Evolutionary conservation across 2,888 invertebrate genomes (phyloP).

Genomic region (Rhamphomyia laevipes): DNA sequence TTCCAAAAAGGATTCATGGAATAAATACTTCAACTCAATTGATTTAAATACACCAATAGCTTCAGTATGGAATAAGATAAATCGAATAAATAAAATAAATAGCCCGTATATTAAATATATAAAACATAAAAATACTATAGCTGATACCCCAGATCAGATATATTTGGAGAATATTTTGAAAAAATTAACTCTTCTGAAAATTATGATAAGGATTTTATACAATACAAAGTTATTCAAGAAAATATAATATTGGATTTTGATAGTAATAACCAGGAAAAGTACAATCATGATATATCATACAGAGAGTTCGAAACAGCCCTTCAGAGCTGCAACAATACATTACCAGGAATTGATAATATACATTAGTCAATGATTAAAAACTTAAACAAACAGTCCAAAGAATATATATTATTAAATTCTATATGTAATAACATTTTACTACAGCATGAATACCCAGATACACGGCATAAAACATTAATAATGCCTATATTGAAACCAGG

Average conservation of each 20-base stretch:
- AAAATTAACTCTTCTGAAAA: not conserved
- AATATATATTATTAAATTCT: not conserved
- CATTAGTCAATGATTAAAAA: not conserved
- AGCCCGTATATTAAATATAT: no score
- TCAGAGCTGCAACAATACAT: not conserved
- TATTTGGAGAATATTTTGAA: not conserved
- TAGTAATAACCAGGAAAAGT: not conserved
- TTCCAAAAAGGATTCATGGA: constrained; percentile 1
- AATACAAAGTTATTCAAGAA: not conserved
- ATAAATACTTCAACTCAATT: no score
- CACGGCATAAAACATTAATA: not conserved
- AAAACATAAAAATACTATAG: not conserved
- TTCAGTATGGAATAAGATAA: no score
- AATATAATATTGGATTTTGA: not conserved
- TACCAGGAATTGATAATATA: not conserved
- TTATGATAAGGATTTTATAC: not conserved
- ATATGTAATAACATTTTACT: not conserved
- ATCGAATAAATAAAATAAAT: no score
- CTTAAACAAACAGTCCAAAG: not conserved
- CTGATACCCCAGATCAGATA: not conserved
- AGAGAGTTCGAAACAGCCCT: not conserved
- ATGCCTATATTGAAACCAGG: not conserved
- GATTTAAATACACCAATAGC: no score
- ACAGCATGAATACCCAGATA: not conserved
- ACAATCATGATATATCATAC: not conserved